These are phyloP conservation scores for Ciona savignyi DNA, from an alignment of 23 tunicate genomes.

Conservation along the genomic window DNA sequence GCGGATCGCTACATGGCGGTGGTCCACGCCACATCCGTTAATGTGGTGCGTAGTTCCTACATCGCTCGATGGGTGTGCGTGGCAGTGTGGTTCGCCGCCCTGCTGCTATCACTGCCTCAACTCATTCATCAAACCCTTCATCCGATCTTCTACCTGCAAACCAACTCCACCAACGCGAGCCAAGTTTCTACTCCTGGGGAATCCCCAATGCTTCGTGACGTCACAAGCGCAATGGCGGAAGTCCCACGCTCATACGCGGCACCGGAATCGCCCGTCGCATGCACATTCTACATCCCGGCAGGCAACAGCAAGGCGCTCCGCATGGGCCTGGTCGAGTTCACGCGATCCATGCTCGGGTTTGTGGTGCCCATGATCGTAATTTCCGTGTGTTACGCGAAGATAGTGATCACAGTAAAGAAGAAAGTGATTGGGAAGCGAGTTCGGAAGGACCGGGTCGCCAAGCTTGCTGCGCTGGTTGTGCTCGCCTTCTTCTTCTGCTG, in stretches of 20 bases:
- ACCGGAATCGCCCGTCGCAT: not conserved
- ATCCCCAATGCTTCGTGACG: not conserved
- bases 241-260: not conserved
- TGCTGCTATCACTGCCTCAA: slow-evolving; percentile 45
- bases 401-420: slow-evolving; percentile 41
- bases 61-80: slow-evolving; percentile 38
- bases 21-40: slow-evolving; percentile 61
- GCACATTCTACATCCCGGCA: slow-evolving; percentile 40
- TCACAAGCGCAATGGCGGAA: not conserved
- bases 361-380: slow-evolving; percentile 55
- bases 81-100: slow-evolving; percentile 35
- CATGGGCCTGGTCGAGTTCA: slow-evolving; percentile 43
- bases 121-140: slow-evolving; percentile 16
- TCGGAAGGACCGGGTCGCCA: slow-evolving; percentile 69
- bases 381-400: slow-evolving; percentile 51
- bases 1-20: slow-evolving; percentile 82
- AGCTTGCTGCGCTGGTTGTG: slow-evolving; percentile 55
- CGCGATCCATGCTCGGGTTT: slow-evolving; percentile 45
- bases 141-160: not conserved
- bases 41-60: slow-evolving; percentile 13
- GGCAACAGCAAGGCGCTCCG: slow-evolving; percentile 13
- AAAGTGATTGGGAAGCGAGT: slow-evolving; percentile 65
- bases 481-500: slow-evolving; percentile 77
- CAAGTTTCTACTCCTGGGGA: not conserved
- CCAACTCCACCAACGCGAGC: not conserved